Conservation (phyloP, 2,888 invertebrate species). For the Carcina quercana region DNA sequence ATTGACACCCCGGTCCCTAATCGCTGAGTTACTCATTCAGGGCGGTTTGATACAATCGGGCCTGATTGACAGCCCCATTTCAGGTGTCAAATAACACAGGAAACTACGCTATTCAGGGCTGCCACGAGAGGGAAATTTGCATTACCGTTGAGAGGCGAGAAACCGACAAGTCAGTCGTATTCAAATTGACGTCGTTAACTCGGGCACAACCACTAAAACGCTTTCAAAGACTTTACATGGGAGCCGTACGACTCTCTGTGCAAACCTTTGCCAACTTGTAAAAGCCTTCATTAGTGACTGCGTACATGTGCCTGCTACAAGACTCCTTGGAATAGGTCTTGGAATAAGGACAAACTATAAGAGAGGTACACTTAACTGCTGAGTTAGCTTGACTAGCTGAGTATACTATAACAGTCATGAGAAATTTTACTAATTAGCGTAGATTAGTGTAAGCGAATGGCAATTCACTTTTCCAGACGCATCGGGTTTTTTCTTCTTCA, state of each 20-base stretch:
- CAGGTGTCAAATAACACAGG: conserved; percentile 44
- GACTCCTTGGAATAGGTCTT: neutral
- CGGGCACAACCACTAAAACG: conserved; percentile 29
- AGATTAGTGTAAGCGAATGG: no score
- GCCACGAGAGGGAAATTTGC: conserved; percentile 43
- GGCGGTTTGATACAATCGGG: conserved; percentile 26
- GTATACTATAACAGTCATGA: no score
- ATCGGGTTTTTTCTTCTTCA: no score
- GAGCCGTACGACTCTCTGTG: conserved; percentile 1
- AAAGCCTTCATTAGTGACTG: conserved; percentile 18
- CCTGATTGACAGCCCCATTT: conserved; percentile 47
- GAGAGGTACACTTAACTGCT: no score
- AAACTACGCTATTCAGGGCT: conserved; percentile 37
- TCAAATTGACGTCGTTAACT: conserved; percentile 57
- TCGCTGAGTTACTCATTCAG: conserved; percentile 27
- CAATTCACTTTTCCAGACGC: no score
- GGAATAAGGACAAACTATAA: no score
- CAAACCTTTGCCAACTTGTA: conserved; percentile 12
- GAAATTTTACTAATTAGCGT: no score
- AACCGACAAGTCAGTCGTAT: conserved; percentile 42
- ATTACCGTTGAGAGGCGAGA: conserved; percentile 36
- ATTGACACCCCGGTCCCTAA: conserved; percentile 20
- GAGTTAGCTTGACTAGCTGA: no score
- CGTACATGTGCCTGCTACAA: neutral
- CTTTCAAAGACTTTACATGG: conserved; percentile 2